These are phyloP conservation scores for Colletes collaris DNA, from an alignment of 2,888 invertebrate genomes.

Conservation along the genomic window DNA sequence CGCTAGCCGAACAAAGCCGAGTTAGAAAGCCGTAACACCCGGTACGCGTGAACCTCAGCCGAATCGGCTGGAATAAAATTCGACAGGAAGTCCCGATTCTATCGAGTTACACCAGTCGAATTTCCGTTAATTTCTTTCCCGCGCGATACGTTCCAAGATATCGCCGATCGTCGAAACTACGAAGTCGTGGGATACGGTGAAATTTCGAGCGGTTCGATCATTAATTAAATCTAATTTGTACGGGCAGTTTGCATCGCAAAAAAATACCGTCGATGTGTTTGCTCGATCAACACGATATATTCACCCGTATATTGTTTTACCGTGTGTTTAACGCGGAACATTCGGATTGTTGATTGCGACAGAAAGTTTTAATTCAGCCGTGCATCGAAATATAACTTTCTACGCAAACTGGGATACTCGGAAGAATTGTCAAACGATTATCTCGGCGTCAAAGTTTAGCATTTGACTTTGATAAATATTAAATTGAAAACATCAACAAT, in stretches of 20 bases:
- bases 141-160: slow-evolving; percentile 6
- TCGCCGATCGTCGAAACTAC: neutral
- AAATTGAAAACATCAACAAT: no score
- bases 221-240: slow-evolving; percentile 10
- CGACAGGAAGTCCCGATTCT: slow-evolving; percentile 17
- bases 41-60: slow-evolving; percentile 39
- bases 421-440: neutral
- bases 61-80: slow-evolving; percentile 57
- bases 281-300: neutral
- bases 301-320: neutral
- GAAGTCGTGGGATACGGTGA: slow-evolving; percentile 1
- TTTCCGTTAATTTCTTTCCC: slow-evolving; percentile 30
- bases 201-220: slow-evolving; percentile 3
- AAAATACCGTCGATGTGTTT: neutral
- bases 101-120: slow-evolving; percentile 17
- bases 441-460: no score
- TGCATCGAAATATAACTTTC: neutral
- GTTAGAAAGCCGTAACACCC: slow-evolving; percentile 38
- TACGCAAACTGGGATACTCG: neutral
- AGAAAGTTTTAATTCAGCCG: neutral
- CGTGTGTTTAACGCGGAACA: neutral
- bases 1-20: slow-evolving; percentile 48
- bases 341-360: neutral
- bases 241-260: neutral
- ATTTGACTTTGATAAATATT: no score